Evolutionary conservation across 1,140 invertebrate genomes (phyloP), one percentile per base, ranked within the genome.

Genomic region (Tetramorium alpestre): DNA sequence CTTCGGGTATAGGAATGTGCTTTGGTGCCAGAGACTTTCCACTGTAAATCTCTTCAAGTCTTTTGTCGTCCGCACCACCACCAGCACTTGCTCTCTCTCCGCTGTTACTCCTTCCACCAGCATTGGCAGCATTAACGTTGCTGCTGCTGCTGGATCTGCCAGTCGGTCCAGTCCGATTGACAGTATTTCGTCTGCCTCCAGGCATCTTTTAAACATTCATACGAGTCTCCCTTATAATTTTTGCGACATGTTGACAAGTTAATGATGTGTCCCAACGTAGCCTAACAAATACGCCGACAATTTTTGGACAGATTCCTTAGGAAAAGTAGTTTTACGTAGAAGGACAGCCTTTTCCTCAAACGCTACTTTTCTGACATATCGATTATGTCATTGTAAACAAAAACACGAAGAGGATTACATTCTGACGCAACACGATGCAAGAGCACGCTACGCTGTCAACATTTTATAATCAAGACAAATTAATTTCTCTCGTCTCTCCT

Each of bases 1-100:
- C 97, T 60, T 97, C 97, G 18, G 98, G 98, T 91, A 99, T 97
- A 47, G 97, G 97, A 90, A 98, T 97, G 93, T 98, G 98, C 93
- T 98, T 98, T 0, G 97, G 98, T 88, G 96, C 92, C 18, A 94
- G 73, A 3, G 93, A 58, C 41, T 69, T 87, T 49, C 87, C 91
- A 33, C 89, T 67, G 4, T 78, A 85, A n/a, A 78, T 62, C 13
- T 95, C 94, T 0, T 90, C 87, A 28, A 88, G 67, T 18, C 92
- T 94, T 75, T 93, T 95, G 5, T 95, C 94, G 7, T 95, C 94
- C 3, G 72, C 75, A 18, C 75, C 58, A 87, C 69, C 82, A 8
- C 67, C 82, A 8, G 65, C 77, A 72, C 87, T 11, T 51, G 60
- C 38, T 58, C 89, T 87, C 18, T 91, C 80, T 62, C 85, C 87